Percentiles rank a stretch among this genome's conserved stretches.
phyloP scores from a whole-genome alignment of 2,113 vertebrate species.

The Aphelocoma coerulescens region DNA sequence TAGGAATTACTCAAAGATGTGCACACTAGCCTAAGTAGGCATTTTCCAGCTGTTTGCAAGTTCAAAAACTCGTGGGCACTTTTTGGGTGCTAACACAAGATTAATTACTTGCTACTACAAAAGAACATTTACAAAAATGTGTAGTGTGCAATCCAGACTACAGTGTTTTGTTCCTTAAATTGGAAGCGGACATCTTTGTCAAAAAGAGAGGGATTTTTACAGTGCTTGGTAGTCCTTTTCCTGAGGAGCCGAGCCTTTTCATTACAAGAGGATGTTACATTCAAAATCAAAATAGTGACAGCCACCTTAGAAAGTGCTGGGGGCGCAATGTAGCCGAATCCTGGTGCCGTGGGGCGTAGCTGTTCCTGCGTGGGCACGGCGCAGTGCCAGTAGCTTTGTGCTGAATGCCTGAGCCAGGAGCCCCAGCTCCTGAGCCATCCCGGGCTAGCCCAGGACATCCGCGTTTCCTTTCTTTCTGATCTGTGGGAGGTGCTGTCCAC shows the following conservation, averaged over 20 bases:
- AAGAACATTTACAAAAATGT: neutral
- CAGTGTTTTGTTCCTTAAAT: neutral
- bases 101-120: slow-evolving; percentile 50
- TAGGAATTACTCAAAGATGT: slow-evolving; percentile 50
- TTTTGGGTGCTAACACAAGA: slow-evolving; percentile 24
- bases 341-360: accelerated
- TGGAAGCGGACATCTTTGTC: neutral
- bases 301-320: neutral
- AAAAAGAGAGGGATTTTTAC: neutral
- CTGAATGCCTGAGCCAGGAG: neutral
- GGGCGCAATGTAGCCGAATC: neutral
- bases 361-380: neutral
- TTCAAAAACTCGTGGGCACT: slow-evolving; percentile 27
- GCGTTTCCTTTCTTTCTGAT: neutral
- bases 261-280: neutral
- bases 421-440: neutral
- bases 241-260: neutral
- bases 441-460: neutral
- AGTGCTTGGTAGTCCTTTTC: neutral
- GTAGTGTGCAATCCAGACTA: neutral
- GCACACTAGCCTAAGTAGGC: slow-evolving; percentile 22
- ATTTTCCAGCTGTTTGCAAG: slow-evolving; percentile 61
- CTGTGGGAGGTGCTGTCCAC: neutral
- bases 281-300: neutral
- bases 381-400: accelerated